Evolutionary conservation across 1,140 invertebrate species (phyloP).

Genomic region (Penaeus japonicus): DNA sequence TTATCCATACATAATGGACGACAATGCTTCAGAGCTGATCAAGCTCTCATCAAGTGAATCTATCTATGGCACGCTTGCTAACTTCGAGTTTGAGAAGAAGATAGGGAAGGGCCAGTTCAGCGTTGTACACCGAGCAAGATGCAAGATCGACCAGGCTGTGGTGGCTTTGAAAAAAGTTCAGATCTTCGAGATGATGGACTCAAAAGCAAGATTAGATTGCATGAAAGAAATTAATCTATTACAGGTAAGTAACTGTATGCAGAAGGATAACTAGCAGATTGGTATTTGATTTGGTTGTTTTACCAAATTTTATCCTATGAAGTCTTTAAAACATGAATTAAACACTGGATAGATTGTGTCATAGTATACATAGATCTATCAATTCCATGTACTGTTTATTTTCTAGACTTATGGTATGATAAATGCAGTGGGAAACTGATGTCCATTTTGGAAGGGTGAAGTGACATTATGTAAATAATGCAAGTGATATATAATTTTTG

Average conservation of each 20-base stretch:
- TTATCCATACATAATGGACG: conserved; percentile 28
- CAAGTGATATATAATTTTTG: too few relatives aligned
- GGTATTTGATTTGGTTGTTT: too few relatives aligned
- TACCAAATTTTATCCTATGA: too few relatives aligned
- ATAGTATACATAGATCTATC: too few relatives aligned
- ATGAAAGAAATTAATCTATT: conserved; percentile 76
- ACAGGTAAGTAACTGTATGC: conserved; percentile 65
- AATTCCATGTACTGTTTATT: too few relatives aligned
- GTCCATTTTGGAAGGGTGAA: too few relatives aligned
- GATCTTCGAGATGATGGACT: conserved; percentile 75
- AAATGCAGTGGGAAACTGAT: too few relatives aligned
- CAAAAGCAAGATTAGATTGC: conserved; percentile 74
- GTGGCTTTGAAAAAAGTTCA: conserved; percentile 75
- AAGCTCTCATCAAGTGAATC: conserved; percentile 59
- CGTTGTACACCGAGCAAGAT: conserved; percentile 70
- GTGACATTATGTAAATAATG: too few relatives aligned
- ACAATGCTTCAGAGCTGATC: conserved; percentile 56
- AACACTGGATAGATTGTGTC: too few relatives aligned
- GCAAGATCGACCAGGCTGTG: conserved; percentile 59
- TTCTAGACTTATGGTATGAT: too few relatives aligned
- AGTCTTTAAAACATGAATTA: too few relatives aligned
- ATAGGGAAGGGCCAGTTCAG: conserved; percentile 76
- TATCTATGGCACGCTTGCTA: conserved; percentile 63
- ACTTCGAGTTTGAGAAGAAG: conserved; percentile 71
- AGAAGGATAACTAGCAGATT: too few relatives aligned